phyloP scores from a whole-genome alignment of 2,888 invertebrate species.

The Troglohyphantes excavatus region DNA sequence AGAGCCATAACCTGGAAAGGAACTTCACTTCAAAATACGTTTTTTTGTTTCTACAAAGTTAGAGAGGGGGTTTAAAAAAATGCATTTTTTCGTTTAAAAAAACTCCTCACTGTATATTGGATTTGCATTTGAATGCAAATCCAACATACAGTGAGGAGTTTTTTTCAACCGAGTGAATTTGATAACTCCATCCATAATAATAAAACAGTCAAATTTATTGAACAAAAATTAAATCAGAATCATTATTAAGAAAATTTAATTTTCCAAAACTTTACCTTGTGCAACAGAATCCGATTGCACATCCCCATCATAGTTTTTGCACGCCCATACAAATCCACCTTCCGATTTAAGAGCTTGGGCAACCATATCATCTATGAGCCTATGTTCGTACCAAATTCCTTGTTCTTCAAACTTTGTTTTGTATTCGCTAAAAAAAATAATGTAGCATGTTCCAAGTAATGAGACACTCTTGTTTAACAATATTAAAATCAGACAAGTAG shows the following conservation, averaged over 20 bases:
- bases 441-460: too few relatives aligned
- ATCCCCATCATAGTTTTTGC: slow-evolving; percentile 99
- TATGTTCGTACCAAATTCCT: slow-evolving; percentile 97
- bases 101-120: too few relatives aligned
- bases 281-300: slow-evolving; percentile 99
- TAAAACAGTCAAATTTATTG: not conserved
- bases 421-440: slow-evolving; percentile 89
- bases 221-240: too few relatives aligned
- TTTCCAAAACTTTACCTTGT: slow-evolving; percentile 88
- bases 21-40: not conserved
- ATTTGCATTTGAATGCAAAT: too few relatives aligned
- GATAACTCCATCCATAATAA: not conserved
- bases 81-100: too few relatives aligned
- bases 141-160: too few relatives aligned
- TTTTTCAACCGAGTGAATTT: not conserved
- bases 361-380: slow-evolving; percentile 99
- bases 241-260: too few relatives aligned
- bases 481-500: too few relatives aligned
- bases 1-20: slow-evolving; percentile 86
- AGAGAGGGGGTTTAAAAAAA: too few relatives aligned
- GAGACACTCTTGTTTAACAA: too few relatives aligned
- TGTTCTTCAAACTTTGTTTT: slow-evolving; percentile 91
- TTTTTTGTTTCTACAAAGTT: too few relatives aligned
- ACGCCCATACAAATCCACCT: slow-evolving; percentile 99
- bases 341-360: slow-evolving; percentile 98